Base-by-base conservation (phyloP, 1,140 invertebrate genomes). In the Sminthurinus signatus region DNA sequence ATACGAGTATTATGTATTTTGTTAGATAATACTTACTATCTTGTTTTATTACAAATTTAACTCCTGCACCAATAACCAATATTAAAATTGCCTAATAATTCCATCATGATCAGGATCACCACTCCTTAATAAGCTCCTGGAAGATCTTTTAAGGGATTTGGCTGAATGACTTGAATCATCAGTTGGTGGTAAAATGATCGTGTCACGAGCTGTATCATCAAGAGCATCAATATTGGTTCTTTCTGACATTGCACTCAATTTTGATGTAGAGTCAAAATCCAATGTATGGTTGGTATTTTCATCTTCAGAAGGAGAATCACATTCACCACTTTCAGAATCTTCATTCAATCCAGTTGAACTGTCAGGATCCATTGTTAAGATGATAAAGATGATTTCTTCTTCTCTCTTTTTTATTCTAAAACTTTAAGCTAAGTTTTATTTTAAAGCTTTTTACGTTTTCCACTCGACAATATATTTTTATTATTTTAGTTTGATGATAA, bases 141-240 rank as follows among this genome's bases (percentile, higher is more conserved):
- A 31, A 19, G 2, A n/a, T 23, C 27, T 48, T 14, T 12, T 48
- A n/a, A 12, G 39, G 8, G 46, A 48, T 48, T 48, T 48, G 19
- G 15, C 19, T 27, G 48, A 59, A 36, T 54, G 2, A 56, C 46
- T 19, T 25, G 27, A 28, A 48, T 42, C 29, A 31, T 56, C 29
- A 32, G 21, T 14, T 1, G 67, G 62, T 51, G 67, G 67, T n/a
- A 65, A 31, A 23, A 69, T 64, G n/a, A 69, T 27, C 8, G 67
- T 69, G 25, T 69, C 67, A 36, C 67, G 17, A 19, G 67, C 67
- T 12, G 58, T 65, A 29, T 69, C 67, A 51, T 69, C 67, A 8
- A 69, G 50, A 39, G 66, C 66, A 48, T 68, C 66, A 15, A 68
- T 68, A 43, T 68, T 68, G 4, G 66, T 68, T 14, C 66, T 0